These are phyloP conservation scores for Drosophila bocki DNA, from an alignment of 1,140 invertebrate species.

Conservation along the genomic window DNA sequence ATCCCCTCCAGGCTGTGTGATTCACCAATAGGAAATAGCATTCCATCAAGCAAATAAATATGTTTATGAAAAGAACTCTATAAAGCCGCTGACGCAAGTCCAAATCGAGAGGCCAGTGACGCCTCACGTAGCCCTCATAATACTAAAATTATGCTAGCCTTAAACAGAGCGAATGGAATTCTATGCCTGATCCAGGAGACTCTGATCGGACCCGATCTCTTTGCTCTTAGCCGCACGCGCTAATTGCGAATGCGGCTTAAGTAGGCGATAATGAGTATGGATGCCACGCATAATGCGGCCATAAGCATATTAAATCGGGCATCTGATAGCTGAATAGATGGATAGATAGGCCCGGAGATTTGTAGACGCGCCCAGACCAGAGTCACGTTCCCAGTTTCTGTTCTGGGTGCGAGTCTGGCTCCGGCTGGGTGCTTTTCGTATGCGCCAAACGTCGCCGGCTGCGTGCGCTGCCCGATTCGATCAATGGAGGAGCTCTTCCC, in stretches of 20 bases:
- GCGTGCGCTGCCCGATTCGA: conserved; percentile 68
- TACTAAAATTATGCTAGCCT: conserved; percentile 71
- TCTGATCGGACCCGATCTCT: conserved; percentile 37
- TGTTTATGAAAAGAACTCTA: conserved; percentile 48
- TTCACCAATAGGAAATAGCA: conserved; percentile 60
- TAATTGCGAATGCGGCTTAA: conserved; percentile 61
- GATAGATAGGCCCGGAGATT: conserved; percentile 8
- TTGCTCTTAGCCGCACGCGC: conserved; percentile 46
- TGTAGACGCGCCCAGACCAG: conserved; percentile 42
- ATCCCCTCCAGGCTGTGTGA: conserved; percentile 36
- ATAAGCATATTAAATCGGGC: conserved; percentile 47
- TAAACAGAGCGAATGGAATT: conserved; percentile 53
- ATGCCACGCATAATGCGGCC: conserved; percentile 71
- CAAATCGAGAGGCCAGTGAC: conserved; percentile 11
- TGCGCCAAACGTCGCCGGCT: conserved; percentile 54
- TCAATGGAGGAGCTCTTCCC: conserved; percentile 58
- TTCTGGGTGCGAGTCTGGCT: conserved; percentile 33
- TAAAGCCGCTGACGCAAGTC: conserved; percentile 53
- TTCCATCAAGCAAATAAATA: conserved; percentile 23
- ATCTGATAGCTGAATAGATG: conserved; percentile 20
- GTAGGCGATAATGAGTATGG: conserved; percentile 66
- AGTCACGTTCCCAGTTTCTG: conserved; percentile 66
- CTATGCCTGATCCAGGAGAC: conserved; percentile 19
- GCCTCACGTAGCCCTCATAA: conserved; percentile 67
- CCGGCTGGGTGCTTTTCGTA: conserved; percentile 41